Evolutionary conservation across 2,888 invertebrate genomes (phyloP), one percentile per base, ranked within the genome.

Genomic region (Punctoribates punctum): DNA sequence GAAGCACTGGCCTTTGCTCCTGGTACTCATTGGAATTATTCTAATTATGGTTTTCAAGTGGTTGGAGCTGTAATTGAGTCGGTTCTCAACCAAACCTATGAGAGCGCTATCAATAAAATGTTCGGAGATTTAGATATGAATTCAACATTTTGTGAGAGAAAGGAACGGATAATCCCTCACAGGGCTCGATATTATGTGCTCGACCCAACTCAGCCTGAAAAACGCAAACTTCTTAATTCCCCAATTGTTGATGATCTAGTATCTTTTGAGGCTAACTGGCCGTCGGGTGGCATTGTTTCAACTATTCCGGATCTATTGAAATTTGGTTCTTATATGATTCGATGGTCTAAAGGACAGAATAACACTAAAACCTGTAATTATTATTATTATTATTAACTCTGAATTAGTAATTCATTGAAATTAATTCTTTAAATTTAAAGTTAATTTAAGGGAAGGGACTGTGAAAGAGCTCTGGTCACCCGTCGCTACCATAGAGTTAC

Each of bases 61-160:
- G 48, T 48, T 3, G 48, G 48, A 4, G 48, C 48, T 48, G 13
- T 48, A 15, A 11, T 48, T 17, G 48, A 48, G 48, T 48, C 48
- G 6, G n/a, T 48, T 48, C 15, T 20, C 34, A 17, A 17, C 20
- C 6, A 74, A 23, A 72, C 60, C 6, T 48, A 6, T 11, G n/a
- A 48, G 5, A n/a, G 11, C 4, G 2, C 48, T 6, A 48, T 48
- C 4, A 11, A 11, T 4, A 48, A 48, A n/a, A 17, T 48, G 15
- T 15, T 48, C 11, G 11, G 13, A 48, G 5, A 48, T 48, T 17
- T 48, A 11, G 3, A 48, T 48, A 85, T 88, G 51, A 83, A 84
- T 74, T 83, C 86, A 80, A 87, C 79, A 74, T 73, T 57, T 65
- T 15, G 17, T n/a, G 48, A 48, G 11, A 6, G 2, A 15, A 17